Percentiles rank a stretch among this genome's conserved stretches.
These are phyloP conservation scores for Enteromius trimaculatus DNA, from an alignment of 2,797 vertebrate genomes.

Conservation along the genomic window DNA sequence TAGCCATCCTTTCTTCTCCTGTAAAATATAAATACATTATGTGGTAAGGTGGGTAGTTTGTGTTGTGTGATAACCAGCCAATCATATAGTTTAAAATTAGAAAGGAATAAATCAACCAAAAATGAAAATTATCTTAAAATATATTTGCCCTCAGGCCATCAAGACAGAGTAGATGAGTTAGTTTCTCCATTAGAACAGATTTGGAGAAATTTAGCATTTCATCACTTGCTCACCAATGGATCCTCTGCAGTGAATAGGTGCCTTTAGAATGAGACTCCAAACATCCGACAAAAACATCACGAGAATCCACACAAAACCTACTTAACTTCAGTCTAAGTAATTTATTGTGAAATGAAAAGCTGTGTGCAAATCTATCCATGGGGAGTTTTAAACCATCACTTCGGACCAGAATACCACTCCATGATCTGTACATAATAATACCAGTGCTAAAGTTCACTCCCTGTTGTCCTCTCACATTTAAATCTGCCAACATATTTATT, in stretches of 20 bases:
- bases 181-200: neutral
- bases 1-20: conserved; percentile 86
- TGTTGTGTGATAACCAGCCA: neutral
- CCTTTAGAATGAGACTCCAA: neutral
- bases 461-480: neutral
- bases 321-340: neutral
- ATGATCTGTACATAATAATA: neutral
- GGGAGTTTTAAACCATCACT: neutral
- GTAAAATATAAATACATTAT: conserved; percentile 2
- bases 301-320: neutral
- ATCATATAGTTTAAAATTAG: neutral
- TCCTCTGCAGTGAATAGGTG: neutral
- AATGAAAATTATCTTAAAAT: neutral
- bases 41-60: neutral
- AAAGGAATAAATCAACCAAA: neutral
- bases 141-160: neutral
- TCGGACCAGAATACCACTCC: neutral
- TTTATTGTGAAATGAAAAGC: neutral
- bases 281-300: neutral
- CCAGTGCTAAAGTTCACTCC: neutral
- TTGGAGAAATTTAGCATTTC: neutral
- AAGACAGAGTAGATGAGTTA: neutral
- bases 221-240: neutral
- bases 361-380: neutral
- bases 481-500: neutral